phyloP scores from a whole-genome alignment of 2,888 invertebrate species.

The Caenorhabditis plicata region DNA sequence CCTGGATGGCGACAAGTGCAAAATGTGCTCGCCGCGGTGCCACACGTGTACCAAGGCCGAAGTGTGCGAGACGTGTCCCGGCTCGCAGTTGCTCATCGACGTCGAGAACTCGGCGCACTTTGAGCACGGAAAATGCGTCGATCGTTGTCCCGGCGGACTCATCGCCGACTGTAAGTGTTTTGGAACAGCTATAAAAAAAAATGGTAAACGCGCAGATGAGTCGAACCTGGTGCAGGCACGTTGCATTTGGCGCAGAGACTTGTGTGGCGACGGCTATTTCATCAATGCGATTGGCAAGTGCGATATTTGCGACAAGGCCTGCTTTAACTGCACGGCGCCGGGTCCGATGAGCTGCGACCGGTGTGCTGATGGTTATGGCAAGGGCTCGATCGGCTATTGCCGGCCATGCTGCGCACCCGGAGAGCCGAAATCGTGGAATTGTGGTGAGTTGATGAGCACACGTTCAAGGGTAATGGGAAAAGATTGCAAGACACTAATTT shows the following conservation, averaged over 20 bases:
- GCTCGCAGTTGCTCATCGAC: conserved; percentile 61
- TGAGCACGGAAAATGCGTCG: conserved; percentile 64
- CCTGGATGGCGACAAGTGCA: conserved; percentile 60
- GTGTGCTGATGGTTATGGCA: conserved; percentile 57
- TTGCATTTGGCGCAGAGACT: conserved; percentile 56
- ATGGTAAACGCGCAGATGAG: conserved; percentile 42
- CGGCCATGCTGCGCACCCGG: conserved; percentile 55
- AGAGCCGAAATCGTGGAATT: conserved; percentile 34
- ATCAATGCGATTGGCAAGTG: conserved; percentile 51
- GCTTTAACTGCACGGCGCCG: conserved; percentile 57
- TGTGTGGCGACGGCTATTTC: conserved; percentile 60
- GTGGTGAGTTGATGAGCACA: conserved; percentile 26
- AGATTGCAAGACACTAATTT: not conserved
- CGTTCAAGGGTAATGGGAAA: not conserved
- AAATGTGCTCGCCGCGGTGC: conserved; percentile 58
- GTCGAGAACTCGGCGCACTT: conserved; percentile 56
- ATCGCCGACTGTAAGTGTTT: conserved; percentile 60
- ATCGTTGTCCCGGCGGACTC: conserved; percentile 60
- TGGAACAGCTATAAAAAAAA: not conserved
- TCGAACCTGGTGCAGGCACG: conserved; percentile 59
- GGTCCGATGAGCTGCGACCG: conserved; percentile 58
- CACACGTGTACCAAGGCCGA: conserved; percentile 60
- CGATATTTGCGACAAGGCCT: conserved; percentile 56
- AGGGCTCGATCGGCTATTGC: conserved; percentile 59
- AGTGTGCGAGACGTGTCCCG: conserved; percentile 62